Conservation (phyloP, 2,888 invertebrate species). For the Erpobdella octoculata region DNA sequence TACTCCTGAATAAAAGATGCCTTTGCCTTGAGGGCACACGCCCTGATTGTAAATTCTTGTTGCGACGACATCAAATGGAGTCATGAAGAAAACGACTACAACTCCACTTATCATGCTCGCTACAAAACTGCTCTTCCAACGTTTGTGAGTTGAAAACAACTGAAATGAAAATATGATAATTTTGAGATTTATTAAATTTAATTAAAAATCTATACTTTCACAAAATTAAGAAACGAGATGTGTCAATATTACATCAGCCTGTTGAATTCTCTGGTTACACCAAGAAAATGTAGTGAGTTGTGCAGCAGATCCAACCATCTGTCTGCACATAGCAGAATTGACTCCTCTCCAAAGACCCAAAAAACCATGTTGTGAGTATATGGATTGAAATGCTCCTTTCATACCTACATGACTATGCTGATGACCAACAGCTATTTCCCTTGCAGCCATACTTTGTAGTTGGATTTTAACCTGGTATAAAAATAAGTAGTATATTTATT, state of each 20-base stretch:
- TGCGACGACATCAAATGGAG: conserved; percentile 79
- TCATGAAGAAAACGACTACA: conserved; percentile 69
- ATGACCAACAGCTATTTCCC: conserved; percentile 75
- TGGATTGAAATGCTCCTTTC: conserved; percentile 58
- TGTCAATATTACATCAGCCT: too few species aligned
- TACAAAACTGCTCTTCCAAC: conserved; percentile 64
- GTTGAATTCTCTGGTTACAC: conserved; percentile 57
- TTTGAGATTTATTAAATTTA: too few species aligned
- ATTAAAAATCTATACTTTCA: too few species aligned
- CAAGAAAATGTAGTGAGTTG: conserved; percentile 75
- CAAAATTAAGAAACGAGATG: too few species aligned
- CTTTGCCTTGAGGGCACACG: conserved; percentile 52
- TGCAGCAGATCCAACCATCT: conserved; percentile 67
- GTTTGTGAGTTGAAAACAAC: conserved; percentile 53
- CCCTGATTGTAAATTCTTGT: conserved; percentile 83
- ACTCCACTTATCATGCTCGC: conserved; percentile 72
- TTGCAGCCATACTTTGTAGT: conserved; percentile 63
- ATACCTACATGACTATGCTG: conserved; percentile 71
- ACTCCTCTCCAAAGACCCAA: conserved; percentile 73
- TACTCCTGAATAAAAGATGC: conserved; percentile 66
- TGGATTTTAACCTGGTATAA: conserved; percentile 65
- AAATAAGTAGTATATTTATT: too few species aligned
- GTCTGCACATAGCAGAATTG: conserved; percentile 46
- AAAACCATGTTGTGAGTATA: conserved; percentile 52
- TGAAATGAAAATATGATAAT: neutral